Evolutionary conservation across 2,797 vertebrate genomes (phyloP), one percentile per base, ranked within the genome.

Genomic region (Apodemus agrarius): DNA sequence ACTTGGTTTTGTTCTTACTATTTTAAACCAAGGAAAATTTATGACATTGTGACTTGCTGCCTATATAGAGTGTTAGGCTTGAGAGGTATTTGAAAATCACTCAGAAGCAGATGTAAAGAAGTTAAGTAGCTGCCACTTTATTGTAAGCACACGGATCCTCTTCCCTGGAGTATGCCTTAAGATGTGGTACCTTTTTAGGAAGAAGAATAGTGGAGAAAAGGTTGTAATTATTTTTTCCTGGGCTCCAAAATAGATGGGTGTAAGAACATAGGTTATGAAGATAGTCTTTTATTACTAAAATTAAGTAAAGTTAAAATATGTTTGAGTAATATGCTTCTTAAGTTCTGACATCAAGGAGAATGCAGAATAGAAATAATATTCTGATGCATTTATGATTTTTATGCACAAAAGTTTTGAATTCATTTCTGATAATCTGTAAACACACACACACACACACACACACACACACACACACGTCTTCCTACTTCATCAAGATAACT

Each of bases 1-100:
- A 9, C 2, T 79, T 19, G 46, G 46, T 92, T 94, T 81, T 79
- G 90, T 21, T 94, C 43, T 90, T 86, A 40, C 31, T 96, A 24
- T 87, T 95, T 52, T 24, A 96, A 82, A 10, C 7, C 65, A 87
- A 34, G 80, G 85, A 90, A 57, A 93, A 94, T 63, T 67, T 69
- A 76, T 74, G 37, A 6, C 57, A 59, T 67, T 82, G 17, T 81
- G 31, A 85, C 52, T 86, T 96, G 40, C 43, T 95, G 11, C n/a
- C 83, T 67, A 57, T 26, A 40, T 69, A 89, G 65, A 81, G 52
- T 46, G 29, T 26, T 7, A 31, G 75, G 1, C 81, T 96, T 88
- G n/a, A 40, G 49, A 88, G 65, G 76, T 1, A 82, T 80, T 81
- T 94, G 43, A 95, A 91, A 96, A 94, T 31, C 57, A 88, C 75